Evolutionary conservation across 2,888 invertebrate genomes (phyloP).

Genomic region (Meiosimyza platycephala): DNA sequence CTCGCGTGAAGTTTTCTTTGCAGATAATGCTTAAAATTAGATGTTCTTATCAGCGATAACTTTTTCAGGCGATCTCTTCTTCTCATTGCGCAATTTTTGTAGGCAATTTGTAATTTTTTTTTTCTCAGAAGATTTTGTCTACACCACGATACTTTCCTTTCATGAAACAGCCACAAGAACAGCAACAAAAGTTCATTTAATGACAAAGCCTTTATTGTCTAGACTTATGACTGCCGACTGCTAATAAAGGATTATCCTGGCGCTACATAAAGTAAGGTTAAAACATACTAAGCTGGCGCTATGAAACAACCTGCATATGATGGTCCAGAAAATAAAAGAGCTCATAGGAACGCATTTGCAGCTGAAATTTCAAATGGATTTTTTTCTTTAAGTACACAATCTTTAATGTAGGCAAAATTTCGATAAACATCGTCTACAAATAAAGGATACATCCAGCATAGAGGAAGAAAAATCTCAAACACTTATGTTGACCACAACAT

Average conservation of each 20-base stretch:
- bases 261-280: constrained; percentile 27
- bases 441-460: constrained; percentile 33
- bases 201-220: constrained; percentile 34
- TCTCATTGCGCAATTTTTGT: no score
- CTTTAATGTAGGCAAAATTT: constrained; percentile 8
- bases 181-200: constrained; percentile 28
- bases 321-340: constrained; percentile 33
- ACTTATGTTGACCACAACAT: constrained; percentile 32
- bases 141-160: no score
- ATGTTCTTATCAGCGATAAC: no score
- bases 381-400: not conserved
- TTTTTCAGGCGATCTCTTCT: no score
- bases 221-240: constrained; percentile 58
- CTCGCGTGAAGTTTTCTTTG: no score
- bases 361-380: not conserved
- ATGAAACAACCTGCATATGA: constrained; percentile 6
- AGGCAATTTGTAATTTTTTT: no score
- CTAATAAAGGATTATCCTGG: constrained; percentile 57
- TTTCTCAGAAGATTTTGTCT: no score
- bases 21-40: no score
- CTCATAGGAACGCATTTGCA: not conserved
- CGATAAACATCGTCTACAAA: constrained; percentile 39
- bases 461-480: constrained; percentile 14
- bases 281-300: constrained; percentile 34
- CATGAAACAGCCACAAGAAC: not conserved